Conservation (phyloP, 2,888 invertebrate species). For the Nudaria mundana region DNA sequence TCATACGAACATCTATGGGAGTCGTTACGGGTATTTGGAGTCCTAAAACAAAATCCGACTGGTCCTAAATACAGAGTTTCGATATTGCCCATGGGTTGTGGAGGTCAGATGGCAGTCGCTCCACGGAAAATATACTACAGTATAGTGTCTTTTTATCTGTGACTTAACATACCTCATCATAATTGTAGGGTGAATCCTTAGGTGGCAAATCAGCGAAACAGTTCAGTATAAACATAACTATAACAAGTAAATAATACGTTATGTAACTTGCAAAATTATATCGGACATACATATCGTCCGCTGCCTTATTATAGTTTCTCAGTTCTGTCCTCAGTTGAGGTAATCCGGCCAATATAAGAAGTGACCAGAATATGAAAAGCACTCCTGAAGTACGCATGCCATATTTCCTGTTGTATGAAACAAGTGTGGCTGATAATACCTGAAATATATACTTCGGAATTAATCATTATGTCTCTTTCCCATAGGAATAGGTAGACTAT, state of each 20-base stretch:
- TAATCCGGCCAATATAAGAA: conserved; percentile 86
- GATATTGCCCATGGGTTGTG: too few relatives aligned
- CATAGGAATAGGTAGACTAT: conserved; percentile 85
- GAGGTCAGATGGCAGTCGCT: too few relatives aligned
- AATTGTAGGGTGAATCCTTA: conserved; percentile 84
- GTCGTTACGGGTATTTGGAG: too few relatives aligned
- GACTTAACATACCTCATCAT: conserved; percentile 73
- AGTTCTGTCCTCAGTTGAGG: conserved; percentile 87
- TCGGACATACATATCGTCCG: neutral
- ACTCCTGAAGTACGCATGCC: conserved; percentile 94
- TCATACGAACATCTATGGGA: too few relatives aligned
- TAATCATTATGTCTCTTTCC: conserved; percentile 82
- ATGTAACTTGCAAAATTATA: conserved; percentile 86
- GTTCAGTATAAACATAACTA: conserved; percentile 87
- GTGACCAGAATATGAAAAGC: conserved; percentile 94
- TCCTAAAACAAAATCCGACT: too few relatives aligned
- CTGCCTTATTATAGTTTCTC: conserved; percentile 39
- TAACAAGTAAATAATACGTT: conserved; percentile 87
- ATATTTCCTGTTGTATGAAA: conserved; percentile 89
- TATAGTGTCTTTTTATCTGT: too few relatives aligned
- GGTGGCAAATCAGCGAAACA: conserved; percentile 90
- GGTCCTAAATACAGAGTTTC: too few relatives aligned
- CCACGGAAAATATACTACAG: too few relatives aligned
- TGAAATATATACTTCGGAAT: conserved; percentile 48
- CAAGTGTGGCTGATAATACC: conserved; percentile 85